Percentiles rank a stretch among this genome's conserved stretches.
phyloP scores from a whole-genome alignment of 2,888 invertebrate genomes.

The Mythimna impura region DNA sequence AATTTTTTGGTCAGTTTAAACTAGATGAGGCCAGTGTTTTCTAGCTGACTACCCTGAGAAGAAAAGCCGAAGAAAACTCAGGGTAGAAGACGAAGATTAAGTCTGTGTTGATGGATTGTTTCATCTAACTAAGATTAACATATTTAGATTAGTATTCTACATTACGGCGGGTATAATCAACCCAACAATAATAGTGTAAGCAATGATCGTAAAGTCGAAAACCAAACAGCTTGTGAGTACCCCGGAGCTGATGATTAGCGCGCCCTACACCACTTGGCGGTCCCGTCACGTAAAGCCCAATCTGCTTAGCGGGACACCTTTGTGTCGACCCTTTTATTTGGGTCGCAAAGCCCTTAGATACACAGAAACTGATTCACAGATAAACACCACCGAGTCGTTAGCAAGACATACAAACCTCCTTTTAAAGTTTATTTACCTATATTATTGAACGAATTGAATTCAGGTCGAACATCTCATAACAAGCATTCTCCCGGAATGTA shows the following conservation, averaged over 20 bases:
- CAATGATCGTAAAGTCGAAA: conserved; percentile 61
- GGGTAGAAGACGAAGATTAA: no score
- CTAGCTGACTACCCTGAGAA: no score
- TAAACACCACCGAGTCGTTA: conserved; percentile 78
- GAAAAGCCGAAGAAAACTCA: no score
- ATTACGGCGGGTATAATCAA: conserved; percentile 19
- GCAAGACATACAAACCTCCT: conserved; percentile 70
- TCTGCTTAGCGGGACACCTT: conserved; percentile 88
- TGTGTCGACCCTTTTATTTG: conserved; percentile 83
- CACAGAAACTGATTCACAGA: conserved; percentile 82
- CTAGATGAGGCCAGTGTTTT: no score
- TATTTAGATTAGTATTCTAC: conserved; percentile 32
- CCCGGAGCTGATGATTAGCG: conserved; percentile 78
- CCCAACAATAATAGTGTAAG: conserved; percentile 35
- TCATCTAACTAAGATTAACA: neutral
- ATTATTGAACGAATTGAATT: conserved; percentile 39
- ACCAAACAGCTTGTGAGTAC: conserved; percentile 71
- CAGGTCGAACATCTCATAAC: conserved; percentile 26
- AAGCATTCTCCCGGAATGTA: conserved; percentile 16
- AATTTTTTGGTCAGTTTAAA: no score
- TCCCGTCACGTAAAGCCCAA: conserved; percentile 84
- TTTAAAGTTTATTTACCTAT: conserved; percentile 51
- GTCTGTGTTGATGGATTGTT: conserved; percentile 2
- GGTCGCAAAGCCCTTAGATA: conserved; percentile 80
- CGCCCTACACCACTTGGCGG: conserved; percentile 72